phyloP scores from a whole-genome alignment of 2,113 vertebrate genomes.

The Tyto alba region DNA sequence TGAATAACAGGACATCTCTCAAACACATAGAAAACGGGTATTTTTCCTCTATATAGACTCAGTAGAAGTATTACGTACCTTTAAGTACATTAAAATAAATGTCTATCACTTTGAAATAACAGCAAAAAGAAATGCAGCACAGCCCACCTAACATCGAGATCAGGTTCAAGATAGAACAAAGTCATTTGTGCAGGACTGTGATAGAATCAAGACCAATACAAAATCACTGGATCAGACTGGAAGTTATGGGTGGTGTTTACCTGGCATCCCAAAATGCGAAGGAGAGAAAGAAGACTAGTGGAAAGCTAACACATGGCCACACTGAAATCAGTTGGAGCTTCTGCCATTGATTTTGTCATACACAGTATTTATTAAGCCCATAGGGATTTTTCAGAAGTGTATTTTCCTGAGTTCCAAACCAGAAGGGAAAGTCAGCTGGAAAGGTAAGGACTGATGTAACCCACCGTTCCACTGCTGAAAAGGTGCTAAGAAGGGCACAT shows the following conservation, averaged over 20 bases:
- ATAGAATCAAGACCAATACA: not conserved
- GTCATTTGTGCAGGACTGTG: not conserved
- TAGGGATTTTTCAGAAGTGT: not conserved
- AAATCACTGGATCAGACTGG: not conserved
- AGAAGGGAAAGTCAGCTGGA: not conserved
- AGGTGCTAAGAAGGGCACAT: not conserved
- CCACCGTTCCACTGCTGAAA: not conserved
- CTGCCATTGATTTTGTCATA: not conserved
- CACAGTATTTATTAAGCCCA: not conserved
- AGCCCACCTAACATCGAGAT: not conserved
- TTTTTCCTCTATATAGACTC: not conserved
- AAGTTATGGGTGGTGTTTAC: not conserved
- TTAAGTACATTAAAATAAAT: not conserved
- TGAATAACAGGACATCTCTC: not conserved
- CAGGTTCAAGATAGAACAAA: not conserved
- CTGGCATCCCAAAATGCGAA: not conserved
- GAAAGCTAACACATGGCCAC: not conserved
- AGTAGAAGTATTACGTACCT: not conserved
- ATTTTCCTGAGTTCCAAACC: not conserved
- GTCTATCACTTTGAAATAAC: not conserved
- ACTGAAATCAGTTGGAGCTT: not conserved
- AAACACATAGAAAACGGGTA: not conserved
- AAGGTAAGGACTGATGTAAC: not conserved
- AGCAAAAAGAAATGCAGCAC: not conserved
- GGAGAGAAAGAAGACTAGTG: not conserved